Base-by-base conservation (phyloP, 1,140 invertebrate genomes). In the Frieseomelitta varia region DNA sequence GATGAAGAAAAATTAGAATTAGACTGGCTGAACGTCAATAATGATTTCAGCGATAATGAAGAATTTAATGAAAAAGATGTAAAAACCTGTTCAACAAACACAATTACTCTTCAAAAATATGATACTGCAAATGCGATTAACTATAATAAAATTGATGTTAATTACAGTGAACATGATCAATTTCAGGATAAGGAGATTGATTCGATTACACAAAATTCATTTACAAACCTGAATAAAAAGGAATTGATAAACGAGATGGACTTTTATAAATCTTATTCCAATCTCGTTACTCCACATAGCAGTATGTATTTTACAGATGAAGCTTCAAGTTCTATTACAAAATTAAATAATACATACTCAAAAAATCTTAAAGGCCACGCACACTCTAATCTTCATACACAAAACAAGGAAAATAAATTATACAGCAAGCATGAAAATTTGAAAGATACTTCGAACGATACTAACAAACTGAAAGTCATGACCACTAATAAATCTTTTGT, bases 291-390 rank as follows among this genome's bases (percentile, higher is more conserved):
- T 4, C 51, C 81, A 10, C 65, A 77, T 15, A 89, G 78, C 58
- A 88, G 87, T 61, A 53, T 76, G 0, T 89, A 88, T 19, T 86
- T 88, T 27, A 88, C 79, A 0, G 80, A 88, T 19, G 79, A 86
- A 47, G 81, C 39, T 39, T 58, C 56, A 3, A 82, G 63, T 79
- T 86, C 81, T 14, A 27, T 30, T 56, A n/a, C 34, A 6, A 88
- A 84, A 81, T 63, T 86, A 53, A 77, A 83, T 53, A 68, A 68
- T 17, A 11, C 53, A 2, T 27, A 72, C 17, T 55, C 69, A 4
- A 77, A 73, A 30, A 53, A 61, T 39, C 12, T 51, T 24, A 14
- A 77, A 61, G 34, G 69, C 19, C 12, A 72, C 30, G 56, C 51
- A 15, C 58, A 67, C 19, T 55, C 24, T 53, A 79, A 79, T 39